Percentiles rank a stretch among this genome's conserved stretches.
Evolutionary conservation across 2,113 vertebrate genomes (phyloP).

Genomic region (Pelmatolapia mariae): DNA sequence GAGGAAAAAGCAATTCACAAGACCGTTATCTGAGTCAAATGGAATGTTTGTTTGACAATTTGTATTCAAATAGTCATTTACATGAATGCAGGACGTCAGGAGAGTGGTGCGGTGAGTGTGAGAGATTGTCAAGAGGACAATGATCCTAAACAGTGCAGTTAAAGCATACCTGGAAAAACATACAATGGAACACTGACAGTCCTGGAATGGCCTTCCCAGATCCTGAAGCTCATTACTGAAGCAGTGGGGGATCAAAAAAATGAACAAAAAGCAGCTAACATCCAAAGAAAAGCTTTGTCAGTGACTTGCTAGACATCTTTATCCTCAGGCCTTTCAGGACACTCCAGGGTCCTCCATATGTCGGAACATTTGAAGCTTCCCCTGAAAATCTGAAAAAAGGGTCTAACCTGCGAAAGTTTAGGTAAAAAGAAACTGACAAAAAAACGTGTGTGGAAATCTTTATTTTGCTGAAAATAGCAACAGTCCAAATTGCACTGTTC

Average conservation of each 20-base stretch:
- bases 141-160: background rate
- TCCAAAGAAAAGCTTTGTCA: background rate
- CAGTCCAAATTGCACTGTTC: background rate
- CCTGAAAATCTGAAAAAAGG: background rate
- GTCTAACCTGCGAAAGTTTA: background rate
- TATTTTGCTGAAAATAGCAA: background rate
- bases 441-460: background rate
- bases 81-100: background rate
- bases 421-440: background rate
- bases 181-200: background rate
- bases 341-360: background rate
- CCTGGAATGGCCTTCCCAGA: background rate
- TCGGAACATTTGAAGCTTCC: background rate
- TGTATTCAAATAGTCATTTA: background rate
- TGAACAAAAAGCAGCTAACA: background rate
- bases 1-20: background rate
- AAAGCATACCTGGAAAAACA: background rate
- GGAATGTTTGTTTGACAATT: background rate
- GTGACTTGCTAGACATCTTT: background rate
- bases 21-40: accelerated
- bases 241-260: background rate
- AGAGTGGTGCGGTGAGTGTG: background rate
- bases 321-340: background rate
- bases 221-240: background rate
- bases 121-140: background rate